Evolutionary conservation across 2,113 vertebrate genomes (phyloP).

Genomic region (Stictonetta naevosa): DNA sequence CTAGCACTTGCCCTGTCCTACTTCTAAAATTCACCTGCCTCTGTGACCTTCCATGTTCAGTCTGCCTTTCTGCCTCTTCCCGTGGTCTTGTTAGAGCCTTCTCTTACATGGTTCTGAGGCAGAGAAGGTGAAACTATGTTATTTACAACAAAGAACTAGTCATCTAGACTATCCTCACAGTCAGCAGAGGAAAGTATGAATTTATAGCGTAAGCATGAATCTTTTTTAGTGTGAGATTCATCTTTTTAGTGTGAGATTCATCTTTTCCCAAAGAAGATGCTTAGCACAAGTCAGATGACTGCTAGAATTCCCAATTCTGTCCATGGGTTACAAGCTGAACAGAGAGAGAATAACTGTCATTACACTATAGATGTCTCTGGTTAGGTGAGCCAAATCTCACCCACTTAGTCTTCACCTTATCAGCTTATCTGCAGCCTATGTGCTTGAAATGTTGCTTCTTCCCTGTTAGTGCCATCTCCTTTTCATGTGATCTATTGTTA

Average conservation of each 20-base stretch:
- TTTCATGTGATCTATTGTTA: background rate
- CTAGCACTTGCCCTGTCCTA: background rate
- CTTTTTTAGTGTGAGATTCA: background rate
- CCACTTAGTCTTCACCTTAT: background rate
- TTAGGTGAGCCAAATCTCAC: background rate
- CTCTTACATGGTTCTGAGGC: background rate
- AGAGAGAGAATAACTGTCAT: background rate
- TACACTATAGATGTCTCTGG: background rate
- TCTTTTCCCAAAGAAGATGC: background rate
- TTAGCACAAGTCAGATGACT: background rate
- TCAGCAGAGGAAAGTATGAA: background rate
- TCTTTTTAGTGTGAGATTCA: background rate
- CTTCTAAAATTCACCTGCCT: background rate
- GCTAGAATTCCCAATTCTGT: background rate
- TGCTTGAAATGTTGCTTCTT: background rate
- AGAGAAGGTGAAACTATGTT: background rate
- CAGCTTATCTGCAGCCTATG: background rate
- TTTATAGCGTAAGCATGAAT: background rate
- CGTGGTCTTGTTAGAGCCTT: background rate
- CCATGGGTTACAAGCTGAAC: background rate
- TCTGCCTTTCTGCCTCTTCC: background rate
- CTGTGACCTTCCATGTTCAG: background rate
- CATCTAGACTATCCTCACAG: background rate
- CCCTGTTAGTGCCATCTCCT: background rate
- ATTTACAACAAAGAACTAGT: background rate